Conservation (phyloP, 2,797 vertebrate species). For the Pipistrellus pipistrellus region DNA sequence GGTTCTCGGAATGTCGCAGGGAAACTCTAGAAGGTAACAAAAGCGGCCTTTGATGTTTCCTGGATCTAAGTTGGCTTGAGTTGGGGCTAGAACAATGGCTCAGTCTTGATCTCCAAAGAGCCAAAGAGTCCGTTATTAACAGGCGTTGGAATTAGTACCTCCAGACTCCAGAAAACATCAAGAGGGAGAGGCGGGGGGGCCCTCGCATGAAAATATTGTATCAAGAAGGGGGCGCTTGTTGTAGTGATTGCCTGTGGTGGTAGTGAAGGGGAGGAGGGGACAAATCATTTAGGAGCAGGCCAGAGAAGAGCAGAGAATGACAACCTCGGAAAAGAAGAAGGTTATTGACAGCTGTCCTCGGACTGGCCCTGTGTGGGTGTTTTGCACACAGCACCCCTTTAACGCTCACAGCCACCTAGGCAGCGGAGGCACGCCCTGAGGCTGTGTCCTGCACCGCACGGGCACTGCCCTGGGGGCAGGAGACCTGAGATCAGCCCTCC, state of each 20-base stretch:
- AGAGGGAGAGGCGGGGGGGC: background rate
- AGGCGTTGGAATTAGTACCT: background rate
- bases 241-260: background rate
- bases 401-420: background rate
- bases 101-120: background rate
- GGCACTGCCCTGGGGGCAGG: background rate
- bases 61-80: constrained; percentile 29
- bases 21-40: constrained; percentile 22
- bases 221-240: background rate
- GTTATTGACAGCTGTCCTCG: background rate
- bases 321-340: too few relatives aligned
- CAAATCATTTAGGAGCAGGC: background rate
- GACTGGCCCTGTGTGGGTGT: background rate
- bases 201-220: fast-evolving
- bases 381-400: fast-evolving
- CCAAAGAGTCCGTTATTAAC: background rate
- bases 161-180: background rate
- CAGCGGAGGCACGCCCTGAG: background rate
- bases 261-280: too few relatives aligned
- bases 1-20: background rate
- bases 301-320: background rate
- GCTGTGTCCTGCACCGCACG: fast-evolving
- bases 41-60: constrained; percentile 19
- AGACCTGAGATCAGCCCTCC: background rate
- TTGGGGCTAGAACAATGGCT: constrained; percentile 12